A percentile compares a stretch with the other conserved stretches of the same genome.
Evolutionary conservation across 2,888 invertebrate species (phyloP).

Genomic region (Tenthredo distinguenda): DNA sequence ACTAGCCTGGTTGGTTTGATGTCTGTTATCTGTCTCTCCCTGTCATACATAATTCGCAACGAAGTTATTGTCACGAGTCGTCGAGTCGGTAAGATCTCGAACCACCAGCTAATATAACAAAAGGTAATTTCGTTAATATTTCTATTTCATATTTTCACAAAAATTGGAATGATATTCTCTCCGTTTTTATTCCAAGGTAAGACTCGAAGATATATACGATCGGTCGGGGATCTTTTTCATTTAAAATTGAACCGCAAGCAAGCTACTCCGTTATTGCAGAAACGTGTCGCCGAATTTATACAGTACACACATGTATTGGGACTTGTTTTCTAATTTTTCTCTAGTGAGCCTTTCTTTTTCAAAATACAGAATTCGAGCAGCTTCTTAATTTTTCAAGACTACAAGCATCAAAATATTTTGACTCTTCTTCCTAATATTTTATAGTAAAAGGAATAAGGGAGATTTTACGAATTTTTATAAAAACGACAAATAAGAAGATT

Average conservation of each 20-base stretch:
- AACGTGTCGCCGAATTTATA: background rate
- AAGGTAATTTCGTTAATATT: background rate
- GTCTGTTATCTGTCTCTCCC: conserved; percentile 4
- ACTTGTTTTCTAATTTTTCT: background rate
- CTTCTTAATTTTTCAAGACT: background rate
- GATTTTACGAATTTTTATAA: background rate
- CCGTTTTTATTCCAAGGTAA: too few relatives aligned
- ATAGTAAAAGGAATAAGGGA: background rate
- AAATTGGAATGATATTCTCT: too few relatives aligned
- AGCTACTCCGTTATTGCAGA: background rate
- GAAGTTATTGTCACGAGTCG: background rate
- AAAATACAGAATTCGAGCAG: background rate
- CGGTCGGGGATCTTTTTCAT: too few relatives aligned
- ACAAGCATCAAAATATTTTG: background rate
- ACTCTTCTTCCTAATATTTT: background rate
- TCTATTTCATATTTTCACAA: too few relatives aligned
- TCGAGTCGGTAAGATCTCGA: background rate
- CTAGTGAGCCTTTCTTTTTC: too few relatives aligned
- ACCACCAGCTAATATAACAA: background rate
- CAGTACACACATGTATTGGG: background rate
- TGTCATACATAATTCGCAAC: conserved; percentile 23
- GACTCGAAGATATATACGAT: too few relatives aligned
- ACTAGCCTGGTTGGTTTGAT: background rate
- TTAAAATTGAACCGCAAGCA: background rate
- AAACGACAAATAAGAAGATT: background rate